phyloP scores from a whole-genome alignment of 2,797 vertebrate species.

The Rhabdophis nuchalis region DNA sequence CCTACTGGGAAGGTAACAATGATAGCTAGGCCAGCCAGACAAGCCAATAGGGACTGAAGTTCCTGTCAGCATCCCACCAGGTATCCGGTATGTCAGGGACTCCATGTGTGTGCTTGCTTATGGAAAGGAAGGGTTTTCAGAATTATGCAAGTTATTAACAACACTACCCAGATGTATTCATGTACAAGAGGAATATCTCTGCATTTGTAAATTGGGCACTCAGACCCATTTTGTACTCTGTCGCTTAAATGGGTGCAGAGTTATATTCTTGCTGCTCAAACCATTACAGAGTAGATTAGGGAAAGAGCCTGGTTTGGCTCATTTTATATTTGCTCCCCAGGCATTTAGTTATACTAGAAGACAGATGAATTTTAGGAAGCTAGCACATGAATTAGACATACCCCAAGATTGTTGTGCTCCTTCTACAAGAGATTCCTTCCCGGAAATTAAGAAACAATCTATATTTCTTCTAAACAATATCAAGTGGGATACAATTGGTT shows the following conservation, averaged over 20 bases:
- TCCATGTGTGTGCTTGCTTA: neutral
- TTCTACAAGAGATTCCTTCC: neutral
- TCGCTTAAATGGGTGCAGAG: neutral
- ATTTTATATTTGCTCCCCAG: neutral
- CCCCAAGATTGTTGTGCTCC: neutral
- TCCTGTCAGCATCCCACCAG: neutral
- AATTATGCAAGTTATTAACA: neutral
- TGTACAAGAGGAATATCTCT: neutral
- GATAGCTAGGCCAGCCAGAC: too few species aligned
- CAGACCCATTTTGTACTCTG: neutral
- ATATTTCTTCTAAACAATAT: neutral
- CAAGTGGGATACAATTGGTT: fast-evolving
- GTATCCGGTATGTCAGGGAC: neutral
- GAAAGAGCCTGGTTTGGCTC: neutral
- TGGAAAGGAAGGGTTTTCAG: neutral
- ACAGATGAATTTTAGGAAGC: neutral
- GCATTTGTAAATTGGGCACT: neutral
- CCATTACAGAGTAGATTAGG: neutral
- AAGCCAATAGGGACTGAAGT: neutral
- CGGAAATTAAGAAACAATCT: neutral
- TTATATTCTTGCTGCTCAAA: neutral
- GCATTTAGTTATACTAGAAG: neutral
- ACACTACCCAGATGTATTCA: neutral
- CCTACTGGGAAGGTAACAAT: neutral
- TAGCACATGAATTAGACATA: neutral